These are phyloP conservation scores for Ceratitis capitata DNA, from an alignment of 1,140 invertebrate species.

Conservation along the genomic window DNA sequence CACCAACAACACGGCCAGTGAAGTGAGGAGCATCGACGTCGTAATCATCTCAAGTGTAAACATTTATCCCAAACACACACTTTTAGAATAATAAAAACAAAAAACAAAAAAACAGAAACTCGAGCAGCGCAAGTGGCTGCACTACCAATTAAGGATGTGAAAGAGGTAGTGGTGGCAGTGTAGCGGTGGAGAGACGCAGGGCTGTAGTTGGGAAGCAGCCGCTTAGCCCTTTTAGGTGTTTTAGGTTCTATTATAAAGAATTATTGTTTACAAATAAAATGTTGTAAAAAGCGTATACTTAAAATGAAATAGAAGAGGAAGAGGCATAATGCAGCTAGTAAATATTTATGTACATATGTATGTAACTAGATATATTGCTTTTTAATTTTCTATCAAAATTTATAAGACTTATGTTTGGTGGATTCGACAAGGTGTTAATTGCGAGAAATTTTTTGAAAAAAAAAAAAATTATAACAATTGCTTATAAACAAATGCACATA, in stretches of 20 bases:
- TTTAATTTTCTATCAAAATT: slow-evolving; percentile 16
- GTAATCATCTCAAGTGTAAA: slow-evolving; percentile 7
- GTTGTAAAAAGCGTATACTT: not conserved
- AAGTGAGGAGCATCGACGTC: not conserved
- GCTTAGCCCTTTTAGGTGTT: not conserved
- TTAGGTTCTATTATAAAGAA: slow-evolving; percentile 4
- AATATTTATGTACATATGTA: not conserved
- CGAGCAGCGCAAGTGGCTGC: not conserved
- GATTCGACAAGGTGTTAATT: not conserved
- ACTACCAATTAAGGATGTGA: not conserved
- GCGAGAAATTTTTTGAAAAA: not conserved
- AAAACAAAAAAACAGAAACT: not conserved
- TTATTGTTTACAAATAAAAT: slow-evolving; percentile 35
- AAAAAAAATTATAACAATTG: not conserved
- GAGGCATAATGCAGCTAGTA: not conserved
- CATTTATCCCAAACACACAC: slow-evolving; percentile 23
- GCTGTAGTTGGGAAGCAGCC: not conserved
- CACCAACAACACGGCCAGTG: too few relatives aligned
- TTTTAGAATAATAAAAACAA: slow-evolving; percentile 17
- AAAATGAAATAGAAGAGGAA: not conserved
- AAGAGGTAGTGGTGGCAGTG: not conserved
- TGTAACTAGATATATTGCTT: not conserved
- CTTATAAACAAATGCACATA: not conserved
- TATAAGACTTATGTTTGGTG: not conserved
- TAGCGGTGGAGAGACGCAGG: not conserved